Base-by-base conservation (phyloP, 35 echinoderm and acorn worm species). In the Lytechinus variegatus region DNA sequence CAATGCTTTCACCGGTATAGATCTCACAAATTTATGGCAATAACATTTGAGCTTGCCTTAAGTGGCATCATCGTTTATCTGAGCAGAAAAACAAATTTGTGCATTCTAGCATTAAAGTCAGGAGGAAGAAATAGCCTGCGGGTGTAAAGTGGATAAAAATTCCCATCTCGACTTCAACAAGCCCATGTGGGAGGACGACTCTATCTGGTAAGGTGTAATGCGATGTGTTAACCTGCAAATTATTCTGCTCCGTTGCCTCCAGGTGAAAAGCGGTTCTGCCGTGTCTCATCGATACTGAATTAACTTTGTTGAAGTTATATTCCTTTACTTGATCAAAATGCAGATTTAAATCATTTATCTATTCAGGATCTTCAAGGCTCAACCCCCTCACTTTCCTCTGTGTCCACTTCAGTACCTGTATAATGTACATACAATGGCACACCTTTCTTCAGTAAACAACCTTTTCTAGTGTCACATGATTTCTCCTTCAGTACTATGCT, bases 31-130 rank as follows among this genome's bases (percentile, higher is more conserved):
- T 79, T 79, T 79, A 79, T 24, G 19, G 66, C 66, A 79, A 79
- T 79, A 79, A 79, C 66, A 79, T 79, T 79, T 79, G 66, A 79
- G 66, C 66, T 79, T 79, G 66, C n/a, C 66, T 79, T 79, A 79
- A 79, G 66, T 79, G 66, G 66, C 66, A 79, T 79, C 66, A 79
- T 79, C 66, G 66, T 79, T 79, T 79, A 79, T 79, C 66, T 79
- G 66, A 24, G 66, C 66, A 79, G 66, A 79, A 79, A 79, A 79
- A n/a, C 66, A 79, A 79, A 79, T 79, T 79, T 79, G 66, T 79
- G 66, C 66, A 1, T 79, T 79, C 66, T 79, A 24, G 66, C 66
- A 24, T 79, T 79, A 79, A 79, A 79, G 66, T 79, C 66, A 79
- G 66, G 66, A 79, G 66, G 66, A 79, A 79, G 66, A n/a, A 79